Base-by-base conservation (phyloP, 2,113 vertebrate species). In the Fregetta grallaria region DNA sequence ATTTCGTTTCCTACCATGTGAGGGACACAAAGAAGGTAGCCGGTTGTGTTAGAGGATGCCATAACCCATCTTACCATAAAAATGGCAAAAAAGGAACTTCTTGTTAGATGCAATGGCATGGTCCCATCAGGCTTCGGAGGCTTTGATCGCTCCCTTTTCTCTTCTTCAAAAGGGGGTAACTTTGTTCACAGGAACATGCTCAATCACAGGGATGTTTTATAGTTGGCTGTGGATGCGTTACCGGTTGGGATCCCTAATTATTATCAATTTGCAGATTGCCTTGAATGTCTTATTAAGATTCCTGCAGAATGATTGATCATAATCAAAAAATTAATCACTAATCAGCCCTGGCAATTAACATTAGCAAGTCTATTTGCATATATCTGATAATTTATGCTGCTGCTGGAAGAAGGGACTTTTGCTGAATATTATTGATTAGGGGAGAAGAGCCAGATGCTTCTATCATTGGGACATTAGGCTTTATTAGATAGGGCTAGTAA, bases 271-370 rank as follows among this genome's bases (percentile, higher is more conserved):
- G 90, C 89, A 89, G 62, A 95, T 97, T 95, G 61, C 86, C 88
- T 95, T 96, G 93, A 90, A 93, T 88, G 92, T 94, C 96, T 97
- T 97, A 96, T 94, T 96, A 94, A 90, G 91, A 97, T 95, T 97
- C 56, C 21, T 92, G 78, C 2, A 3, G 85, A 97, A 81, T 97
- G 97, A 98, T 97, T 98, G 97, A 97, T 98, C 96, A 97, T 97
- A 98, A 98, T 98, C 71, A 97, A 98, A 98, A 98, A 97, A 97
- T 97, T 97, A 98, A 98, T 98, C 95, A 97, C 97, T 91, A 97
- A 97, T 98, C 97, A 98, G 72, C 94, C 90, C 94, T 95, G 93
- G 95, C 97, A 98, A 98, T 98, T 98, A 98, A 98, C 97, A 97
- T 95, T 93, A 96, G 92, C 94, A 70, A 96, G 85, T 85, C 94